These are phyloP conservation scores for Platycheirus albimanus DNA, from an alignment of 2,888 invertebrate genomes.

Conservation along the genomic window DNA sequence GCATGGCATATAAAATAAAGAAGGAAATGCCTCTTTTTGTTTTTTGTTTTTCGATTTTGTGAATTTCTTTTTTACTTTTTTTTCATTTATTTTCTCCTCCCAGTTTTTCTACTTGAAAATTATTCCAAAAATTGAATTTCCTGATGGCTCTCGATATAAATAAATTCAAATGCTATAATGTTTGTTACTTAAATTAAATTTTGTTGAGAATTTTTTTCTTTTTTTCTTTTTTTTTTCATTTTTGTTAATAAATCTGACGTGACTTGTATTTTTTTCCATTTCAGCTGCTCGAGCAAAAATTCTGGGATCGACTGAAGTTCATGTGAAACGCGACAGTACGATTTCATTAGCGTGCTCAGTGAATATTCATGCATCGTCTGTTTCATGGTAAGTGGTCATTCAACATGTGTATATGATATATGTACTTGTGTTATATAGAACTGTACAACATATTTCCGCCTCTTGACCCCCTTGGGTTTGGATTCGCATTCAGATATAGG, in stretches of 20 bases:
- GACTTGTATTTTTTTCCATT: conserved; percentile 49
- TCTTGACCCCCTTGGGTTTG: too few species aligned
- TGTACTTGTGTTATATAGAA: too few species aligned
- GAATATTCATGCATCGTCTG: conserved; percentile 92
- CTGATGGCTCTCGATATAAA: conserved; percentile 5
- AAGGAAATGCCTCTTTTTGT: too few species aligned
- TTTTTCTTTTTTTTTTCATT: neutral
- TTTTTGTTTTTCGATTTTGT: too few species aligned
- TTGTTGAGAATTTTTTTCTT: neutral
- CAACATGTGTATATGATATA: neutral
- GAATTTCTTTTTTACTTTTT: too few species aligned
- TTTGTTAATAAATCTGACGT: conserved; percentile 23
- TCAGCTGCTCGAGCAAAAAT: conserved; percentile 94
- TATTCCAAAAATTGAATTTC: neutral
- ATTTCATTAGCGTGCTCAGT: conserved; percentile 94
- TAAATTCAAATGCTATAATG: conserved; percentile 7
- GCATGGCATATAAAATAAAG: too few species aligned
- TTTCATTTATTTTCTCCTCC: neutral
- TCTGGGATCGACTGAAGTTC: conserved; percentile 92
- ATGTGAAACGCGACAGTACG: conserved; percentile 95
- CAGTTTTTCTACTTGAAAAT: neutral
- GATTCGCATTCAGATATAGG: too few species aligned
- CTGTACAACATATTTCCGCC: too few species aligned
- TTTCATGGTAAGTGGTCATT: conserved; percentile 84
- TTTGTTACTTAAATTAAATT: conserved; percentile 39